These are phyloP conservation scores for Anolis carolinensis DNA, from an alignment of 2,113 vertebrate genomes.

Conservation along the genomic window DNA sequence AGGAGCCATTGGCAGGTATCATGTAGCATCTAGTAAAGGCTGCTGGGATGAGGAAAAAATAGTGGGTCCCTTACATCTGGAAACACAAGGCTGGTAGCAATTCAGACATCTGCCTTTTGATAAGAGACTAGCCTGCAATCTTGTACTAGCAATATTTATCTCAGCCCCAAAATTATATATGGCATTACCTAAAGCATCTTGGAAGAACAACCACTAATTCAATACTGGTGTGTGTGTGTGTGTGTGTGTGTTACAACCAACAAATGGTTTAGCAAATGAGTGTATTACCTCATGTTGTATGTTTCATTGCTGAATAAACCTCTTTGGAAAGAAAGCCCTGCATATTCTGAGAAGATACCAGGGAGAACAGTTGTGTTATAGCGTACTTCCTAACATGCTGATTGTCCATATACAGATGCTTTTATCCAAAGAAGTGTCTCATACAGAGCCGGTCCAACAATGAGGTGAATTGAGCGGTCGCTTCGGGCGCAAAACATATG, in stretches of 20 bases:
- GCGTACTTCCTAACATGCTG: too few relatives aligned
- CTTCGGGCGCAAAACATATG: too few relatives aligned
- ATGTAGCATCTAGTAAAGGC: too few relatives aligned
- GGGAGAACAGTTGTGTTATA: too few relatives aligned
- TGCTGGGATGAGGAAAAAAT: too few relatives aligned
- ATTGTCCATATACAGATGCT: too few relatives aligned
- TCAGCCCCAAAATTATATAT: not conserved
- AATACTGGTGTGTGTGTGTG: not conserved
- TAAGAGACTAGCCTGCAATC: not conserved
- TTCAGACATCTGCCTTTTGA: not conserved
- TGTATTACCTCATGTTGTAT: not conserved
- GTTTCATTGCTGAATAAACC: not conserved
- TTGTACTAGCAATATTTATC: not conserved
- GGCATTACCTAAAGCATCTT: not conserved
- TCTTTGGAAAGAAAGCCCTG: not conserved
- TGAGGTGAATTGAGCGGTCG: too few relatives aligned
- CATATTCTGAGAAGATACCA: not conserved
- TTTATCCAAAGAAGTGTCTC: too few relatives aligned
- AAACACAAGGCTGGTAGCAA: not conserved
- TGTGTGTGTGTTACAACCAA: not conserved
- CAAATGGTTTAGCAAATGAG: not conserved
- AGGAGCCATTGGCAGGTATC: too few relatives aligned
- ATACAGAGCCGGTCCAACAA: too few relatives aligned
- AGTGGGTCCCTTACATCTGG: not conserved
- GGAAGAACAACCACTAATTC: not conserved